A percentile compares a stretch with the other conserved stretches of the same genome.
Conservation (phyloP, 2,113 vertebrate species). For the Calyptommatus sinebrachiatus region DNA sequence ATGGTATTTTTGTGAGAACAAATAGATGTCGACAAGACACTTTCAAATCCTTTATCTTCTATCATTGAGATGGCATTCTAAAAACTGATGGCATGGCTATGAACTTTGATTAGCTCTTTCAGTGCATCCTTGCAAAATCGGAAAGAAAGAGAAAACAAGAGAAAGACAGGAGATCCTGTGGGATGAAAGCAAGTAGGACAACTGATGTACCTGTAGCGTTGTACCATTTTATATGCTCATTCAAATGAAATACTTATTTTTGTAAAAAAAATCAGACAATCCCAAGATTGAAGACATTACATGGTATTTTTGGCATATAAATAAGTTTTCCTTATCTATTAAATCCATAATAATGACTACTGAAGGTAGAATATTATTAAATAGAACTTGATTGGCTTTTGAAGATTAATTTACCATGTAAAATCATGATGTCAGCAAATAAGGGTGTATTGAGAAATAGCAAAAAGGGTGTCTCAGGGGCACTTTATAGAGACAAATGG, state of each 20-base stretch:
- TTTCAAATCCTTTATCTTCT: neutral
- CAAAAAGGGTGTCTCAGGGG: no score
- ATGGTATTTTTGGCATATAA: neutral
- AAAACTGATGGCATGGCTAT: slow-evolving; percentile 11
- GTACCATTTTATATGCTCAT: neutral
- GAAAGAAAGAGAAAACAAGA: neutral
- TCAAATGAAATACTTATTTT: neutral
- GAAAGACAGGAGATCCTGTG: neutral
- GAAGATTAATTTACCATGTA: neutral
- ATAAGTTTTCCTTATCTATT: neutral
- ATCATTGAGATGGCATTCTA: neutral
- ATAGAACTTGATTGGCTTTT: neutral
- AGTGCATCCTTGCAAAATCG: slow-evolving; percentile 10
- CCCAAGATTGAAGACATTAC: neutral
- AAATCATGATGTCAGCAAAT: neutral
- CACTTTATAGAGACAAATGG: no score
- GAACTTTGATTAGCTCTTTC: slow-evolving; percentile 17
- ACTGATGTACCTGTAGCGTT: neutral
- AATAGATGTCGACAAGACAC: neutral
- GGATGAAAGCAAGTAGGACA: neutral
- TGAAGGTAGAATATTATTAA: neutral
- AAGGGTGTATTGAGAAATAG: no score
- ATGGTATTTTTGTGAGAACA: neutral
- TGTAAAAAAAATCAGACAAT: neutral
- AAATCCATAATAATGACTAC: neutral